phyloP scores from a whole-genome alignment of 1,140 invertebrate species.

The Psilanteris sp. region DNA sequence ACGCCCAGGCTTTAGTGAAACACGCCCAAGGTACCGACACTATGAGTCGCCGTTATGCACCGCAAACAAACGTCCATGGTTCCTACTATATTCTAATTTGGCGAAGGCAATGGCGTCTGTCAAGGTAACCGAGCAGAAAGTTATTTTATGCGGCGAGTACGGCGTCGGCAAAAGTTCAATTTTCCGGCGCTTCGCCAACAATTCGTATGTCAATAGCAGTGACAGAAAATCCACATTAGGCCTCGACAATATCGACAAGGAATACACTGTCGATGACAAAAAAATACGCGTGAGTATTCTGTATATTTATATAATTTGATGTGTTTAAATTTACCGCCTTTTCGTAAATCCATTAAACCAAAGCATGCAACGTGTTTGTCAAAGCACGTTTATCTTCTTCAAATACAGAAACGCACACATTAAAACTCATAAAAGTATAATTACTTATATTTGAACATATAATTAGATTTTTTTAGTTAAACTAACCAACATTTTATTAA shows the following conservation, averaged over 20 bases:
- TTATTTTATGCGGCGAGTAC: slow-evolving; percentile 96
- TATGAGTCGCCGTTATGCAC: slow-evolving; percentile 30
- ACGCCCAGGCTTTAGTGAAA: neutral
- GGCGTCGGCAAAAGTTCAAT: slow-evolving; percentile 96
- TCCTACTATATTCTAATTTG: slow-evolving; percentile 43
- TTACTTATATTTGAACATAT: too few relatives aligned
- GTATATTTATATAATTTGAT: too few relatives aligned
- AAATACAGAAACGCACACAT: too few relatives aligned
- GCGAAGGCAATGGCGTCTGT: slow-evolving; percentile 85
- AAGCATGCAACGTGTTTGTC: too few relatives aligned
- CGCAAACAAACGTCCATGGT: slow-evolving; percentile 17
- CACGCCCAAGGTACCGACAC: slow-evolving; percentile 17
- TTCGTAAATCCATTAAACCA: too few relatives aligned
- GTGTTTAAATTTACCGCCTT: too few relatives aligned
- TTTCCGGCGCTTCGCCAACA: slow-evolving; percentile 93
- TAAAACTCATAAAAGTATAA: too few relatives aligned
- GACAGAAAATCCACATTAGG: slow-evolving; percentile 94
- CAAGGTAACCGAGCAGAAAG: slow-evolving; percentile 93
- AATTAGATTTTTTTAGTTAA: too few relatives aligned
- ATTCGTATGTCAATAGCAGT: slow-evolving; percentile 89
- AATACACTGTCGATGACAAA: slow-evolving; percentile 86
- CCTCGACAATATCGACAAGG: slow-evolving; percentile 92
- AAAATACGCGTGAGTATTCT: slow-evolving; percentile 88
- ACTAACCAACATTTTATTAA: too few relatives aligned
- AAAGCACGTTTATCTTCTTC: too few relatives aligned